phyloP scores from a whole-genome alignment of 2,888 invertebrate species.

The Sisyra terminalis region DNA sequence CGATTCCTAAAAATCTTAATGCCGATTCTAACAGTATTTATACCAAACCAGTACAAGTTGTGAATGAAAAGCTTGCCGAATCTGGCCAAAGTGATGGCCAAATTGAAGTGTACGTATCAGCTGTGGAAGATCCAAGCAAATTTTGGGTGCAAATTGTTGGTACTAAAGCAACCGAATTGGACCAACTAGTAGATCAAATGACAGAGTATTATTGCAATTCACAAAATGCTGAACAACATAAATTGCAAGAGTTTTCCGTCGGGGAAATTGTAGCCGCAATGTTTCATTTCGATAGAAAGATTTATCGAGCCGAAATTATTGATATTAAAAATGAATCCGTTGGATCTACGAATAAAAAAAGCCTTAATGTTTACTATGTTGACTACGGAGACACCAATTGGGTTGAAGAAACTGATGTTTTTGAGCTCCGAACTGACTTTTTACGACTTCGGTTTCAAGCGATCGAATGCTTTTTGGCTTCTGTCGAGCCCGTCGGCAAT shows the following conservation, averaged over 20 bases:
- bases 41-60: neutral
- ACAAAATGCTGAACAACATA: conserved; percentile 45
- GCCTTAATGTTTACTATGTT: conserved; percentile 52
- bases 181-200: conserved; percentile 67
- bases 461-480: conserved; percentile 70
- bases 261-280: conserved; percentile 77
- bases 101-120: conserved; percentile 76
- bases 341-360: conserved; percentile 36
- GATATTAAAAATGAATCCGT: conserved; percentile 44
- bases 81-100: conserved; percentile 30
- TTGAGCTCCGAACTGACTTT: conserved; percentile 59
- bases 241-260: conserved; percentile 31
- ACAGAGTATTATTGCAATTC: conserved; percentile 56
- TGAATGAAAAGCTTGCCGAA: conserved; percentile 3
- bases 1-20: neutral
- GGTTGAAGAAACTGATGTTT: conserved; percentile 45
- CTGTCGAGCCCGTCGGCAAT: conserved; percentile 29
- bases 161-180: conserved; percentile 51
- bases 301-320: conserved; percentile 52
- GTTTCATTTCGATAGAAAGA: conserved; percentile 65
- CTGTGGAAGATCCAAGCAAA: conserved; percentile 56
- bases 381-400: conserved; percentile 78
- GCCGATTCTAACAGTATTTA: conserved; percentile 8
- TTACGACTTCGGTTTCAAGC: conserved; percentile 63
- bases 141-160: conserved; percentile 84